Base-by-base conservation (phyloP, 2,888 invertebrate genomes). In the Anodontia alba region DNA sequence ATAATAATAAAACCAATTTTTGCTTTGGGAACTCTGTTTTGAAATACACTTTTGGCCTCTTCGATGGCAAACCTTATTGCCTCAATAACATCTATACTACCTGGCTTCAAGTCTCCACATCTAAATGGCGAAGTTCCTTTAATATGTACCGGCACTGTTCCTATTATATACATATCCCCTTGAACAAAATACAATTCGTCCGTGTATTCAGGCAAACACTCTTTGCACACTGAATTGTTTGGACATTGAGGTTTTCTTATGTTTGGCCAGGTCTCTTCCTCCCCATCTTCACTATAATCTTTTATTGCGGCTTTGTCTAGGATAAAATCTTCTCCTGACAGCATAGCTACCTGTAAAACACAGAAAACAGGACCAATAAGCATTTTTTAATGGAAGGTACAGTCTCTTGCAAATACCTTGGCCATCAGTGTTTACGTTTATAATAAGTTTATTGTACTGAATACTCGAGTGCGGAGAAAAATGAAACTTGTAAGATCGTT, bases 151-250 rank as follows among this genome's bases (percentile, higher is more conserved):
- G 75, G 75, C 8, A 46, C 75, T 17, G 43, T 49, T 0, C 67
- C 75, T 10, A 75, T 68, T n/a, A 75, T 46, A 29, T 75, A 75
- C 46, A 75, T 17, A 31, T 75, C 75, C 12, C 75, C 75, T 10
- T 33, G 66, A 12, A 66, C 29, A 43, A 42, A 67, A 2, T 49
- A 42, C 12, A 75, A n/a, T 1, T 31, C 20, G 26, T 26, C 31
- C 20, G 10, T 57, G 17, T 80, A 69, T 0, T 66, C 43, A 20
- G 49, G 15, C 20, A 46, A 15, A 57, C 73, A 73, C 26, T 17
- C 15, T 17, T 17, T 26, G 7, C 51, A 73, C 5, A 26, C 20
- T n/a, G n/a, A 33, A 33, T 57, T 57, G 33, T 73, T 57, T n/a
- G 73, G 54, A 23, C 54, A 54, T 23, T 73, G 73, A 7, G 73